Evolutionary conservation across 2,888 invertebrate genomes (phyloP).

Genomic region (Xylota sylvarum): DNA sequence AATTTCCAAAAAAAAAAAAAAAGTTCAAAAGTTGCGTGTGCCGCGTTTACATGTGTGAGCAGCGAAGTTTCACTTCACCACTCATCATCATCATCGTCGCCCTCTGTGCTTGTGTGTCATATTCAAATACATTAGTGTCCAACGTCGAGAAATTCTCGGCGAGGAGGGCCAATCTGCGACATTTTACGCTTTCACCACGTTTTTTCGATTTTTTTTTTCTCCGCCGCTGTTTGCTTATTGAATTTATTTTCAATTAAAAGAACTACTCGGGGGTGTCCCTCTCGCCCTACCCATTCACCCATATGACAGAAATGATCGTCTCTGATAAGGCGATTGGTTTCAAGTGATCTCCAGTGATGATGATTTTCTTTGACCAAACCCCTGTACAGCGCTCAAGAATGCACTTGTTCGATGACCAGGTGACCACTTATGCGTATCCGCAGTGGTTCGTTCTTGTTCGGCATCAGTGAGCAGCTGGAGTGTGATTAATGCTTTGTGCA

Average conservation of each 20-base stretch:
- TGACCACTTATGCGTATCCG: slow-evolving; percentile 67
- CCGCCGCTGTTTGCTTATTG: slow-evolving; percentile 17
- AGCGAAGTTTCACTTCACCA: slow-evolving; percentile 62
- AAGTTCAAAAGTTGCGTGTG: slow-evolving; percentile 56
- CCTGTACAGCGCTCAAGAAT: slow-evolving; percentile 8
- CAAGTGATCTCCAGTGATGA: slow-evolving; percentile 7
- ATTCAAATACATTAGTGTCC: slow-evolving; percentile 59
- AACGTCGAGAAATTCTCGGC: slow-evolving; percentile 35
- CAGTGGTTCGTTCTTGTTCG: slow-evolving; percentile 50
- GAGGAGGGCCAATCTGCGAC: slow-evolving; percentile 29
- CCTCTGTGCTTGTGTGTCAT: slow-evolving; percentile 67
- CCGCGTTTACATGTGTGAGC: slow-evolving; percentile 64
- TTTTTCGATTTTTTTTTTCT: slow-evolving; percentile 19
- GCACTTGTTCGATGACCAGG: slow-evolving; percentile 33
- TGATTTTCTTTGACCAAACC: slow-evolving; percentile 31
- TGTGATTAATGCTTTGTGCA: slow-evolving; percentile 11
- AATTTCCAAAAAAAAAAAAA: slow-evolving; percentile 22
- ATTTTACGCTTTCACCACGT: slow-evolving; percentile 65
- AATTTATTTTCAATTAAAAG: slow-evolving; percentile 38
- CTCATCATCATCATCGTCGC: slow-evolving; percentile 47
- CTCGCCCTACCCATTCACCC: neutral
- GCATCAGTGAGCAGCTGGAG: slow-evolving; percentile 29
- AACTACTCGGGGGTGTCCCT: slow-evolving; percentile 18
- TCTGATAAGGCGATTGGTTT: slow-evolving; percentile 8
- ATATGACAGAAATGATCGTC: slow-evolving; percentile 14